Base-by-base conservation (phyloP, 2,888 invertebrate species). In the Callimorpha dominula region DNA sequence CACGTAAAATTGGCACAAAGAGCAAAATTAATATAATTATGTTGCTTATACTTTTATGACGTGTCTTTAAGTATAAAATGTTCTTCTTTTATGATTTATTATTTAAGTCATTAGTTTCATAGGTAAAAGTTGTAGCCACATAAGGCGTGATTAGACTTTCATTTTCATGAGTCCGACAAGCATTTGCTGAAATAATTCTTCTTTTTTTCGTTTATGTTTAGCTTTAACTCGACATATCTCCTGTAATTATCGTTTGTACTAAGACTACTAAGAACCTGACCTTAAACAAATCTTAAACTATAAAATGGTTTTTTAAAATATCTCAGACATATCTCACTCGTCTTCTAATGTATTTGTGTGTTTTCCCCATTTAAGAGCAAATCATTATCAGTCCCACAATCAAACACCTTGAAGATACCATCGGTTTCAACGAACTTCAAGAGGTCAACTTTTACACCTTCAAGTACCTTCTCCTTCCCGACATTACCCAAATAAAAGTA, bases 281-380 rank as follows among this genome's bases (percentile, higher is more conserved):
- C 31, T 4, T 31, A 31, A 31, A 14, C 12, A 6, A 20, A 60
- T 2, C 14, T 31, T 31, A 31, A 60, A 60, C 14, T 14, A 12
- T 31, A 14, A 14, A 60, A 60, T 31, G 31, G 31, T 60, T 14
- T 60, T 12, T 11, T 0, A 60, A 31, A 20, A 60, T 14, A 31
- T 14, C 60, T 12, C 11, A 57, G 31, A 31, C 60, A 31, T 31
- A 20, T 57, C 57, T 31, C 12, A 31, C 60, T 14, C 60, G 60
- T 60, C 60, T 60, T 60, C 60, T 60, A 60, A 60, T 60, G 7
- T 65, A 43, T 70, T 52, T 86, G 75, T 73, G 67, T 67, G 67
- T 67, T 71, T 62, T 64, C 49, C 54, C 60, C 17, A 64, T 68
- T 68, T 43, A 74, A 72, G 71, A 54, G 65, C 54, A 54, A 57